Evolutionary conservation across 2,888 invertebrate genomes (phyloP).

Genomic region (Lydus trimaculatus): DNA sequence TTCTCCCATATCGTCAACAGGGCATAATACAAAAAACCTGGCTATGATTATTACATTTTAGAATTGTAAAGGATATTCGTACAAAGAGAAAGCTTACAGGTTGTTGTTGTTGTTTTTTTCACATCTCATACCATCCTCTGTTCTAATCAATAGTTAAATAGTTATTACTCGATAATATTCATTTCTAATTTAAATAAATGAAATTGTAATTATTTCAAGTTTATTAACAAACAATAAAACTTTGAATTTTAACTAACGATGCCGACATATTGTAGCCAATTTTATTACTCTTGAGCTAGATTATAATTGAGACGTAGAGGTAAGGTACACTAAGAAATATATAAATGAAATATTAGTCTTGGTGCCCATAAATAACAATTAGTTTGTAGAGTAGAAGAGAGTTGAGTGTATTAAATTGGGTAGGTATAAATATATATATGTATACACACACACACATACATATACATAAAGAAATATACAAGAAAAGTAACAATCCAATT

Average conservation of each 20-base stretch:
- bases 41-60: conserved; percentile 57
- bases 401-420: conserved; percentile 48
- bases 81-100: conserved; percentile 18
- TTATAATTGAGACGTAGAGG: conserved; percentile 42
- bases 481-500: conserved; percentile 50
- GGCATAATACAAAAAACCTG: conserved; percentile 53
- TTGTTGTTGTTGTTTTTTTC: conserved; percentile 29
- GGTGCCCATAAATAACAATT: conserved; percentile 55
- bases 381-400: conserved; percentile 42
- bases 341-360: conserved; percentile 54
- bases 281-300: conserved; percentile 39
- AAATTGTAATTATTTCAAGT: conserved; percentile 21
- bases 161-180: neutral
- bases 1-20: conserved; percentile 47
- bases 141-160: neutral
- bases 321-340: conserved; percentile 41
- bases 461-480: conserved; percentile 30
- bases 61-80: conserved; percentile 40
- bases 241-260: conserved; percentile 27
- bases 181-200: neutral
- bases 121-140: conserved; percentile 11
- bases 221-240: conserved; percentile 31
- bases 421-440: conserved; percentile 30
- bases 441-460: conserved; percentile 23
- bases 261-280: conserved; percentile 26